Evolutionary conservation across 2,797 vertebrate species (phyloP).

Genomic region (Lindbergichthys nudifrons): DNA sequence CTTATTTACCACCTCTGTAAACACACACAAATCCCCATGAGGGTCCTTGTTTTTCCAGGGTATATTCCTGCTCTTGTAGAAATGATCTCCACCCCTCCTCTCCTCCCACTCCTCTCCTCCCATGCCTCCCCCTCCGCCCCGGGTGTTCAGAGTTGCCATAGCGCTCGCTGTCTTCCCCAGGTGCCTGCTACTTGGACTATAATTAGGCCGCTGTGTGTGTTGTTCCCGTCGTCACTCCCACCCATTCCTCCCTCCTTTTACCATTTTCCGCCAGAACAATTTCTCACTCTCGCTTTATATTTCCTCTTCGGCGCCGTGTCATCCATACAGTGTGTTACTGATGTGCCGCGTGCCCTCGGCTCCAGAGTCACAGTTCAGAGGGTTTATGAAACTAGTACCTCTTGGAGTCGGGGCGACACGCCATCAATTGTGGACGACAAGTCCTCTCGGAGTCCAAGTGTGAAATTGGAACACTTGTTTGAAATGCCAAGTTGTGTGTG

Average conservation of each 20-base stretch:
- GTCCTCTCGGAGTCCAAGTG: conserved; percentile 50
- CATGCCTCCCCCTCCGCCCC: conserved; percentile 28
- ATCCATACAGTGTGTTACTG: conserved; percentile 18
- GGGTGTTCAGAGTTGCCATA: conserved; percentile 67
- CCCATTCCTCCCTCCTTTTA: not conserved
- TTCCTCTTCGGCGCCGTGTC: conserved; percentile 23
- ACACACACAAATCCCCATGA: conserved; percentile 23
- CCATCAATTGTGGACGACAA: conserved; percentile 50
- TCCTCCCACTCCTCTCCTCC: conserved; percentile 12
- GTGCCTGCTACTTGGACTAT: conserved; percentile 60
- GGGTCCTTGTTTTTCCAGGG: conserved; percentile 42
- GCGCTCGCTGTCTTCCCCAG: conserved; percentile 54
- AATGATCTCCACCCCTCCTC: conserved; percentile 57
- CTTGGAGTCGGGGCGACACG: conserved; percentile 6
- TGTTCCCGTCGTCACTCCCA: conserved; percentile 33
- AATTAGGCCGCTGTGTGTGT: conserved; percentile 62
- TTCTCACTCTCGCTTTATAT: not conserved
- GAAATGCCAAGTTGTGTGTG: conserved; percentile 58
- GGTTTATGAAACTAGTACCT: conserved; percentile 40
- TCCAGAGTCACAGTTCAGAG: conserved; percentile 48
- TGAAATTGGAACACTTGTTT: conserved; percentile 65
- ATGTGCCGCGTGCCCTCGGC: conserved; percentile 8
- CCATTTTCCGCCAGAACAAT: conserved; percentile 19
- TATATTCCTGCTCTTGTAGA: conserved; percentile 21
- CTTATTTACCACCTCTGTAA: not conserved